Base-by-base conservation (phyloP, 2,113 vertebrate species). In the Nibea coibor region DNA sequence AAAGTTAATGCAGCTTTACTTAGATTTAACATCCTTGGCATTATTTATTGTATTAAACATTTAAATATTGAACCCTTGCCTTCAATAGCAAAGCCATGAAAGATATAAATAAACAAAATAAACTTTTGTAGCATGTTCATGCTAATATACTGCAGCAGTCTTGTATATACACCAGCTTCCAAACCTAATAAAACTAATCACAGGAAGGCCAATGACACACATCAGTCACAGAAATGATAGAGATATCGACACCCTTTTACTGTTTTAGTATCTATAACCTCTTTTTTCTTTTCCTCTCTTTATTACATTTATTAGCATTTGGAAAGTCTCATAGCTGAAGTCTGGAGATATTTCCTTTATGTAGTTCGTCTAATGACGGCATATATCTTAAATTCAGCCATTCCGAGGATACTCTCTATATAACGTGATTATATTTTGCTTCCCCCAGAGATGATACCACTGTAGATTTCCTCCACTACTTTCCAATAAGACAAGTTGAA, bases 401-500 rank as follows among this genome's bases (percentile, higher is more conserved):
- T 64, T 63, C 31, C 2, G 7, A 17, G 10, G 31, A 50, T 12
- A 45, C 10, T 19, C 51, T n/a, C 10, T 50, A 22, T 16, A 35
- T 22, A 39, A 51, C 43, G 35, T 39, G 20, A 59, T 6, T 20
- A 14, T 28, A 54, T 35, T 72, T 53, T 39, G 3, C 24, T 35
- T 72, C 26, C 15, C 39, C 45, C 12, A 48, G 26, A 58, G 26
- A 57, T 31, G 10, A 45, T 20, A 43, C 31, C 43, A 8, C 35
- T 39, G 35, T 39, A 26, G 59, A 26, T n/a, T 39, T 42, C 73
- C 35, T 61, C 11, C 42, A 35, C 48, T 51, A 26, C 42, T 76
- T 75, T 75, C 53, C 39, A 69, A 67, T 63, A 73, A 39, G 81
- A 87, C 48, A 61, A 35, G 48, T 70, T 73, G 68, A 84, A 31